Evolutionary conservation across 2,888 invertebrate genomes (phyloP).

Genomic region (Aricia artaxerxes): DNA sequence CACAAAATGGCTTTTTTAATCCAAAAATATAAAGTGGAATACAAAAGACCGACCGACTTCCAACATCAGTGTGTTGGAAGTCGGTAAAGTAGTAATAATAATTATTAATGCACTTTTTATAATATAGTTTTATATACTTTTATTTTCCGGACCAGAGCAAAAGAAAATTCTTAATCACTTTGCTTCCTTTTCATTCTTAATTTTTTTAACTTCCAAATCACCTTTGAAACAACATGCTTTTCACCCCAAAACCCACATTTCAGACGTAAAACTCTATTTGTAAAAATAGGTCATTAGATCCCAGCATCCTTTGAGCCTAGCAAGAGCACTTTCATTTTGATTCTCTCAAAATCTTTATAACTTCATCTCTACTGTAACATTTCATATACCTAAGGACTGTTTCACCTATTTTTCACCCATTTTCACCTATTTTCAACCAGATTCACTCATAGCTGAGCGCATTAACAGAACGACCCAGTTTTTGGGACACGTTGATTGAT

Average conservation of each 20-base stretch:
- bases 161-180: no score
- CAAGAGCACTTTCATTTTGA: not conserved
- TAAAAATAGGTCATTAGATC: not conserved
- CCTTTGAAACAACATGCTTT: not conserved
- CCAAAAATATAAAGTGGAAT: no score
- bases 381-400: not conserved
- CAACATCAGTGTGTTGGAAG: no score
- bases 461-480: slow-evolving; percentile 5
- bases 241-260: not conserved
- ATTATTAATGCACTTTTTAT: no score
- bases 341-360: not conserved
- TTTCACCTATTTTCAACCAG: slow-evolving; percentile 1
- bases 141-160: no score
- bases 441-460: not conserved
- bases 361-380: not conserved
- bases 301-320: not conserved
- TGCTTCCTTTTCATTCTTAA: no score
- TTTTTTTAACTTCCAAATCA: not conserved
- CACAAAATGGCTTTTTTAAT: no score
- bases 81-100: no score
- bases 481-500: slow-evolving; percentile 23
- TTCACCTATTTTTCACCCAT: not conserved
- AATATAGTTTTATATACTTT: no score
- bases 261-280: not conserved
- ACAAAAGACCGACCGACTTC: no score